Conservation (phyloP, 2,113 vertebrate species). For the Hemibates koningsi region DNA sequence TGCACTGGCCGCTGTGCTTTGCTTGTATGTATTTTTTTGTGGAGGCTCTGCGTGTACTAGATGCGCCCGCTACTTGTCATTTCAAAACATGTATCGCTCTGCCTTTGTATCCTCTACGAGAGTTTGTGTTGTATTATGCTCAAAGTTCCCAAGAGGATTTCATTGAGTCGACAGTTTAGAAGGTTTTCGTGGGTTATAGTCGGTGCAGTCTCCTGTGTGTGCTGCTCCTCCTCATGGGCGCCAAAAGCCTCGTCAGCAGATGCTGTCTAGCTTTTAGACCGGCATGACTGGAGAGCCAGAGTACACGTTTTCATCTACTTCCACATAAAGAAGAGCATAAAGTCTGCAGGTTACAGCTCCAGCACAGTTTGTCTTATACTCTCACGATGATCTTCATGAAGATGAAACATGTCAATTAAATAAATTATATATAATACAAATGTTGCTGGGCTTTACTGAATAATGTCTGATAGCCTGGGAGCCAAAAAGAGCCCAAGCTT, state of each 20-base stretch:
- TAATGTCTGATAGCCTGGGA: neutral
- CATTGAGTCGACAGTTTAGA: neutral
- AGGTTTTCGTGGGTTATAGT: fast-evolving
- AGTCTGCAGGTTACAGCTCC: neutral
- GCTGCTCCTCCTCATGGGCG: neutral
- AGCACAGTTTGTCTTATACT: neutral
- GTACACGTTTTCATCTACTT: neutral
- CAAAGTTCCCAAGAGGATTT: neutral
- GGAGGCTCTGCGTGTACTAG: neutral
- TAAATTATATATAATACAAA: neutral
- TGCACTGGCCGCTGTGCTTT: fast-evolving
- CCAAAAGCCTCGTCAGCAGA: neutral
- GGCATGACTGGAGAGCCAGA: neutral
- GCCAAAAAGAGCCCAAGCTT: neutral
- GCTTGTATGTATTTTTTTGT: neutral
- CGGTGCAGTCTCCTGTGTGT: neutral
- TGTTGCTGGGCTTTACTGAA: neutral
- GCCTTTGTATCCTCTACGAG: neutral
- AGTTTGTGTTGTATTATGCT: neutral
- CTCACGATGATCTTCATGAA: neutral
- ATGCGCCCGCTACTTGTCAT: fast-evolving
- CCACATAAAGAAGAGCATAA: neutral
- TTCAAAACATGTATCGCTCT: neutral
- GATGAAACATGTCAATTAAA: neutral
- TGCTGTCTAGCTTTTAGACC: neutral